Conservation (phyloP, 2,888 invertebrate genomes). For the Pterostichus niger region DNA sequence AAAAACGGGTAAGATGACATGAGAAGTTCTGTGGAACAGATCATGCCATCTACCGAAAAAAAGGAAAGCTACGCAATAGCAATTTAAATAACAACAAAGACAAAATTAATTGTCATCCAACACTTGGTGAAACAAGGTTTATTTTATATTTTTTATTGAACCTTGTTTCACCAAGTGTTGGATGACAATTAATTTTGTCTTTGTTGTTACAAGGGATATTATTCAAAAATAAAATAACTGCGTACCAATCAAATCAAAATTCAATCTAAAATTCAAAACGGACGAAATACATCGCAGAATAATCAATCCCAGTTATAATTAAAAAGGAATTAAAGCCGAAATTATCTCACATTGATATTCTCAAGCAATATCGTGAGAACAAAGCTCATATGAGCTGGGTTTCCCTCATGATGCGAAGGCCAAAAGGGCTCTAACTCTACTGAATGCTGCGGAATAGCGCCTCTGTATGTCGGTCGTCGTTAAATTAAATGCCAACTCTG, state of each 20-base stretch:
- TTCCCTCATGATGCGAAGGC: not conserved
- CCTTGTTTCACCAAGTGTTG: too few relatives aligned
- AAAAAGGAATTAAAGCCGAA: constrained; percentile 32
- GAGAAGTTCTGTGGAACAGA: too few relatives aligned
- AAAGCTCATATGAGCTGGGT: constrained; percentile 22
- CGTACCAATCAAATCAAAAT: constrained; percentile 22
- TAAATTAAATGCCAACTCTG: constrained; percentile 48
- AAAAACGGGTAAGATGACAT: too few relatives aligned
- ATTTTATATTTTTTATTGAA: too few relatives aligned
- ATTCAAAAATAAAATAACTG: not conserved
- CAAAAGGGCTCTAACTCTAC: constrained; percentile 36
- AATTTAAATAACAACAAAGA: too few relatives aligned
- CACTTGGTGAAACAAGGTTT: too few relatives aligned
- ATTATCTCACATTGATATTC: constrained; percentile 31
- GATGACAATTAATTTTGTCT: too few relatives aligned
- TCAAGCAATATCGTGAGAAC: constrained; percentile 1
- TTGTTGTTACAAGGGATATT: not conserved
- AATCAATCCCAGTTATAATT: constrained; percentile 28
- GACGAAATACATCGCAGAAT: not conserved
- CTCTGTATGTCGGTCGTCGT: constrained; percentile 34
- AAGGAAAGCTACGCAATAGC: too few relatives aligned
- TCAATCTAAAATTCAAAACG: constrained; percentile 23
- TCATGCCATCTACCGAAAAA: too few relatives aligned
- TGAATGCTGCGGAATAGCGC: not conserved
- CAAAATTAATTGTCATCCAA: too few relatives aligned